Evolutionary conservation across 2,888 invertebrate species (phyloP).

Genomic region (Melieria omissa): DNA sequence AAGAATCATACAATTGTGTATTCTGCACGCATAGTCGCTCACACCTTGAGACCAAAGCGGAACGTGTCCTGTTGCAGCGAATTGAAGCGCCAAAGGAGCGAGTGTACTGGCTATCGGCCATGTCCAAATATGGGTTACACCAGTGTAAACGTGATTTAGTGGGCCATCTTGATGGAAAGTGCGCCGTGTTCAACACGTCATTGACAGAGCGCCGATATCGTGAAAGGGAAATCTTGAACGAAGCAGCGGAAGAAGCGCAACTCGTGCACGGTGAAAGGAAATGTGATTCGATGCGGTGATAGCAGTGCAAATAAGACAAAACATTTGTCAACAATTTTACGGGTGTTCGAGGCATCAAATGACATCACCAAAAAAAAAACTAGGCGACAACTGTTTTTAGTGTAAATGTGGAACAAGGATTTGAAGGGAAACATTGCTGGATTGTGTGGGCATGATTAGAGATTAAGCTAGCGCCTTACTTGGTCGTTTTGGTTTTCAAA

Average conservation of each 20-base stretch:
- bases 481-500: too few relatives aligned
- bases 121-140: neutral
- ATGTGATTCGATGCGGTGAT: slow-evolving; percentile 23
- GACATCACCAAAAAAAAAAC: neutral
- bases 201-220: slow-evolving; percentile 3
- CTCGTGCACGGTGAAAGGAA: neutral
- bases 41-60: neutral
- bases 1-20: neutral
- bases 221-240: slow-evolving; percentile 14
- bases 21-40: neutral
- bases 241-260: neutral
- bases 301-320: slow-evolving; percentile 36
- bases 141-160: slow-evolving; percentile 36
- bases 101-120: neutral
- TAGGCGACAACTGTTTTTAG: too few relatives aligned
- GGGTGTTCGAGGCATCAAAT: slow-evolving; percentile 50
- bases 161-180: slow-evolving; percentile 19
- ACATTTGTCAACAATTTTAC: slow-evolving; percentile 62
- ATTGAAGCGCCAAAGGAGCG: neutral
- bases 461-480: too few relatives aligned
- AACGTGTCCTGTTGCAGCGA: neutral
- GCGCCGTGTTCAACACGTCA: neutral
- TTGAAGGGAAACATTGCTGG: too few relatives aligned
- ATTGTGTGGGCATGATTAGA: too few relatives aligned
- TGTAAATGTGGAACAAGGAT: too few relatives aligned